phyloP scores from a whole-genome alignment of 2,113 vertebrate species.

The Symphodus melops region DNA sequence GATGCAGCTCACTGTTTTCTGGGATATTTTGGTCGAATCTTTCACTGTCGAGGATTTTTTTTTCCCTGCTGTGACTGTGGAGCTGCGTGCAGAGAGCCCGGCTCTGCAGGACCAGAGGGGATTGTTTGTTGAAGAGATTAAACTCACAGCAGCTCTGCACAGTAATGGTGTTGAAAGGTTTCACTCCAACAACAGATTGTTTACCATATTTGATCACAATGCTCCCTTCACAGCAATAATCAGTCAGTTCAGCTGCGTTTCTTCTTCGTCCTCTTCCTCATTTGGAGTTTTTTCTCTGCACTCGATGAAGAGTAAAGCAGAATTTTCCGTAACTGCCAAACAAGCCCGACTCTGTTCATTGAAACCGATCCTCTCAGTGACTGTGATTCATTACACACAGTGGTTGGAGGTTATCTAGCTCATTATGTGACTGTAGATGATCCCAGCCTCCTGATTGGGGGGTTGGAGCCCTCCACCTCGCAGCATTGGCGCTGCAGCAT shows the following conservation, averaged over 20 bases:
- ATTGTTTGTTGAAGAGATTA: neutral
- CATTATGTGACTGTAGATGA: constrained; percentile 14
- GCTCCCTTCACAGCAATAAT: neutral
- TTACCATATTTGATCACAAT: neutral
- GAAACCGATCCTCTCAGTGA: no score
- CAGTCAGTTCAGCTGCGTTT: neutral
- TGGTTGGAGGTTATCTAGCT: constrained; percentile 3
- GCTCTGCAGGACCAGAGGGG: neutral
- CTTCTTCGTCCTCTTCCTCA: neutral
- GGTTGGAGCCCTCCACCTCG: constrained; percentile 23
- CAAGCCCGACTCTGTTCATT: no score
- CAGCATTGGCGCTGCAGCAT: constrained; percentile 12
- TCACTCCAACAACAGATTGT: neutral
- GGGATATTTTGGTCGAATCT: neutral
- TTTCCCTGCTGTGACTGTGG: neutral
- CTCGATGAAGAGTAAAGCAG: no score
- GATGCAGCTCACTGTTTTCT: neutral
- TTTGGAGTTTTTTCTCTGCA: no score
- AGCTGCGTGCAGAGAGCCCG: neutral
- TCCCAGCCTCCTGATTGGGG: neutral
- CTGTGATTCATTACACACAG: constrained; percentile 5
- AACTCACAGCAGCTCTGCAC: constrained; percentile 7
- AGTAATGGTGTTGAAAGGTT: constrained; percentile 6
- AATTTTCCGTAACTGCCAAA: no score
- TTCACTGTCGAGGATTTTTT: constrained; percentile 18